Evolutionary conservation across 2,888 invertebrate species (phyloP).

Genomic region (Rotaria sp.): DNA sequence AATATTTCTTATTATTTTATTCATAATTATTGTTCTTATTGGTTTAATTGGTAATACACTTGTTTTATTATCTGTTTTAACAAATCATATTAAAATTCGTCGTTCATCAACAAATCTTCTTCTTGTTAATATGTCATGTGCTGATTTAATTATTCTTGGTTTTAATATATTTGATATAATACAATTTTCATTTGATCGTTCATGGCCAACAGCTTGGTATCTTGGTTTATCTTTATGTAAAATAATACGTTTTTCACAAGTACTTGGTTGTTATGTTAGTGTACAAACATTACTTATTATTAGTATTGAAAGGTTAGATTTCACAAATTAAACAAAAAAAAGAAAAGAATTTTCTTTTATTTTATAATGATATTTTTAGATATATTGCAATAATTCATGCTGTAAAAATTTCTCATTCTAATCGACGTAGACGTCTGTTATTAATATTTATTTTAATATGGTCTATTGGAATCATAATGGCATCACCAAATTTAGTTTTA

Average conservation of each 20-base stretch:
- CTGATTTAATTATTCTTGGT: background rate
- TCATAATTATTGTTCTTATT: background rate
- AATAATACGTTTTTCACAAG: background rate
- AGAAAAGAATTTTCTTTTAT: background rate
- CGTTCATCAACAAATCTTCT: slow-evolving; percentile 11
- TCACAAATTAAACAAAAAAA: too few species aligned
- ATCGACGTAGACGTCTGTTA: slow-evolving; percentile 7
- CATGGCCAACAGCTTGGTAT: slow-evolving; percentile 5
- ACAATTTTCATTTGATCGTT: background rate
- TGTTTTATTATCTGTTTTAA: background rate
- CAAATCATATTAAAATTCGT: slow-evolving; percentile 20
- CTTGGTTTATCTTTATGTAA: slow-evolving; percentile 2
- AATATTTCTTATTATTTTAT: background rate
- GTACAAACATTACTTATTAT: slow-evolving; percentile 17
- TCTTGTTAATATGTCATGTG: slow-evolving; percentile 26
- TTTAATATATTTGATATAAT: slow-evolving; percentile 15
- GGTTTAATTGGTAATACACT: background rate
- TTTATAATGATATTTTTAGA: background rate
- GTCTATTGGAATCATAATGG: background rate
- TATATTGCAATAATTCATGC: slow-evolving; percentile 16
- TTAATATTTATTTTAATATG: background rate
- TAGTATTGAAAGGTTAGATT: slow-evolving; percentile 1
- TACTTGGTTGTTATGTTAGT: slow-evolving; percentile 20
- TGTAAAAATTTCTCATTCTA: background rate
- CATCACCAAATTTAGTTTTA: background rate